phyloP scores from a whole-genome alignment of 2,888 invertebrate species.

The Congeria kusceri region DNA sequence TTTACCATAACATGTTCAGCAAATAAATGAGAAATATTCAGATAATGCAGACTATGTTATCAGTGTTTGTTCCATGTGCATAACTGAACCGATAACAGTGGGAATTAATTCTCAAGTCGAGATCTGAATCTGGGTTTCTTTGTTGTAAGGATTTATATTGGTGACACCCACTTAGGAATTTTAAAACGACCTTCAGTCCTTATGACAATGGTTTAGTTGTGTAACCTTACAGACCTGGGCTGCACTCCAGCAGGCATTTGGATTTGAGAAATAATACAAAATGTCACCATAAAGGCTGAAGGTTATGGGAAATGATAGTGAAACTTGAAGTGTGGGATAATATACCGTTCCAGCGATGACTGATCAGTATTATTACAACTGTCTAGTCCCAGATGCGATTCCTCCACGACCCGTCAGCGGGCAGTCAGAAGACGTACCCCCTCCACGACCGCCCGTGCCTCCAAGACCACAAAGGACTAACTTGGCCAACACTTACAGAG shows the following conservation, averaged over 20 bases:
- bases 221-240: background rate
- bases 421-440: background rate
- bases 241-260: slow-evolving; percentile 4
- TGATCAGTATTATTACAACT: slow-evolving; percentile 53
- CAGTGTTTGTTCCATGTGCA: slow-evolving; percentile 3
- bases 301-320: slow-evolving; percentile 6
- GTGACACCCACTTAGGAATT: slow-evolving; percentile 6
- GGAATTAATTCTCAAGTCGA: slow-evolving; percentile 5
- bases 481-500: background rate
- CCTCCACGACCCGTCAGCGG: slow-evolving; percentile 8
- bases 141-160: background rate
- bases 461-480: slow-evolving; percentile 23
- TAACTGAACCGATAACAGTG: background rate
- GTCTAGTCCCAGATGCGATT: slow-evolving; percentile 48
- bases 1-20: background rate
- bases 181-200: no score
- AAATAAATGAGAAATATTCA: slow-evolving; percentile 3
- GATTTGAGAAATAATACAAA: background rate
- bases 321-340: background rate
- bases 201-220: background rate
- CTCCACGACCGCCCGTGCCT: slow-evolving; percentile 35
- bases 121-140: background rate
- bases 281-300: slow-evolving; percentile 6
- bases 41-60: slow-evolving; percentile 4
- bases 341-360: slow-evolving; percentile 25